These are phyloP conservation scores for Pachymerium ferrugineum DNA, from an alignment of 2,888 invertebrate genomes.

Conservation along the genomic window DNA sequence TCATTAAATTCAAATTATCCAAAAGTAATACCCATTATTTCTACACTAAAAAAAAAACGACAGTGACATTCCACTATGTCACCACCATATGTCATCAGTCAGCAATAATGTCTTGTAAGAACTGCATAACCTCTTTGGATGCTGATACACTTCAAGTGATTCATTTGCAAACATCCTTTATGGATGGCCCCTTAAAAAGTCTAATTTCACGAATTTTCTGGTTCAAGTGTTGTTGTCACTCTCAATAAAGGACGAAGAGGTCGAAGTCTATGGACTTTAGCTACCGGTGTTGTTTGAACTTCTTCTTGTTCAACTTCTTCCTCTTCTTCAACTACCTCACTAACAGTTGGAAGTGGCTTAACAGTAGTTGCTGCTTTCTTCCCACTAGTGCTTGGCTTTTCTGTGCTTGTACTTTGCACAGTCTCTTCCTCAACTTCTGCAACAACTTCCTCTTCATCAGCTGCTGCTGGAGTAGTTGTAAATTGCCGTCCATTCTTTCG, in stretches of 20 bases:
- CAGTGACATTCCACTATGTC: too few relatives aligned
- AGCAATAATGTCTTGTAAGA: too few relatives aligned
- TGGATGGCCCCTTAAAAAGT: too few relatives aligned
- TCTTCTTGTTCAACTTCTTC: neutral
- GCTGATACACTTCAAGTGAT: too few relatives aligned
- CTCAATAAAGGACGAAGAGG: conserved; percentile 28
- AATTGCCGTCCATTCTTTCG: neutral
- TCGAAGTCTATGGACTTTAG: neutral
- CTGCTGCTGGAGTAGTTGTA: neutral
- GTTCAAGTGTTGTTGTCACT: conserved; percentile 14
- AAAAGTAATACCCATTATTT: too few relatives aligned
- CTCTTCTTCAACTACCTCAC: neutral
- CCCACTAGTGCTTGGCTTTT: neutral
- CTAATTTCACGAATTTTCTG: conserved; percentile 11
- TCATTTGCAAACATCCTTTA: too few relatives aligned
- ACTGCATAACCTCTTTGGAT: too few relatives aligned
- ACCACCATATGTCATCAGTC: too few relatives aligned
- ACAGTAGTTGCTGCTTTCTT: neutral
- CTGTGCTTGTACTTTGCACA: too few relatives aligned
- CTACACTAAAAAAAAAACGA: too few relatives aligned
- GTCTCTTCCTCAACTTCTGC: neutral
- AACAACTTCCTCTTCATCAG: neutral
- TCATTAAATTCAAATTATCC: too few relatives aligned
- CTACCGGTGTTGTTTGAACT: neutral
- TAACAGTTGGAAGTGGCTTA: neutral